A percentile compares a stretch with the other conserved stretches of the same genome.
Evolutionary conservation across 2,888 invertebrate genomes (phyloP).

Genomic region (Harpagoxenus sublaevis): DNA sequence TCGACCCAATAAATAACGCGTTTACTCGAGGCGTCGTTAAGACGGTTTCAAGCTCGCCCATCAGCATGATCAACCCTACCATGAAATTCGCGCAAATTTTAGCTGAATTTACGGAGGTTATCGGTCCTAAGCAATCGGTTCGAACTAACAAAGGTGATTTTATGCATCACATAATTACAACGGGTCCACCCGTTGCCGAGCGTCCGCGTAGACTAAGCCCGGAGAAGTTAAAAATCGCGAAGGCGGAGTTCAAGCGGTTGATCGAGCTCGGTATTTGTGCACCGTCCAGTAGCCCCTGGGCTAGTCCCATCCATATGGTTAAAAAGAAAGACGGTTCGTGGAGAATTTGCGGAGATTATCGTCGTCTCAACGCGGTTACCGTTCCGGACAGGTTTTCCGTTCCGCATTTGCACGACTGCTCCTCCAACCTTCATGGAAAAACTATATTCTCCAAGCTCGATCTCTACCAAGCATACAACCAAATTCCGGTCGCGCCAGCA

Average conservation of each 20-base stretch:
- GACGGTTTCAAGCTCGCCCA: too few species aligned
- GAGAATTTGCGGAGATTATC: too few species aligned
- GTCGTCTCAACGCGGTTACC: too few species aligned
- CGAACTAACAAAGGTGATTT: not conserved
- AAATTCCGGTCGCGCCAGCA: too few species aligned
- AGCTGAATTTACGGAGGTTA: not conserved
- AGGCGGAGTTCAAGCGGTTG: not conserved
- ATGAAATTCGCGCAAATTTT: not conserved
- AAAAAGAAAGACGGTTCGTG: too few species aligned
- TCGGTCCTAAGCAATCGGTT: not conserved
- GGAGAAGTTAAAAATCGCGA: not conserved
- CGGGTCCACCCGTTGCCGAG: not conserved
- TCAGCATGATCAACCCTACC: too few species aligned
- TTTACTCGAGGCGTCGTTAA: too few species aligned
- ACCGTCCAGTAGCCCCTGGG: conserved; percentile 2
- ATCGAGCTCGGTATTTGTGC: not conserved
- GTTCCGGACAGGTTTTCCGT: too few species aligned
- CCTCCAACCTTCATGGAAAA: too few species aligned
- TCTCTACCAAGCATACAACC: too few species aligned
- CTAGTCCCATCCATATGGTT: not conserved
- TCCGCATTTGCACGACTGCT: too few species aligned
- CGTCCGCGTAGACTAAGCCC: not conserved
- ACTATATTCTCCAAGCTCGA: too few species aligned
- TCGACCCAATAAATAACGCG: not conserved
- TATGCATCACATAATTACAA: not conserved